Base-by-base conservation (phyloP, 2,797 vertebrate species). In the Otolemur crassicaudatus region DNA sequence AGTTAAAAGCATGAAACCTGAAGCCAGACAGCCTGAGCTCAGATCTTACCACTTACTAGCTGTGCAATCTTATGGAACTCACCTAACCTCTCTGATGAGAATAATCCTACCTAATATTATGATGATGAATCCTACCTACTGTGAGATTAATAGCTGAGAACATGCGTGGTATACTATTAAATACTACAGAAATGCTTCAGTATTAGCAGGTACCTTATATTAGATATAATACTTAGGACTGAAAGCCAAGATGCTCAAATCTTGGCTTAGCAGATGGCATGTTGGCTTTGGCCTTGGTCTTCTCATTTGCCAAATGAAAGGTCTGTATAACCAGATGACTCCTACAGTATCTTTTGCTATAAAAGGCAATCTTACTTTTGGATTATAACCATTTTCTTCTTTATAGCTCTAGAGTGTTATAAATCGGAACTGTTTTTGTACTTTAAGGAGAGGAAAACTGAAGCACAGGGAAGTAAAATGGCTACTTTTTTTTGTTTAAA, bases 381-480 rank as follows among this genome's bases (percentile, higher is more conserved):
- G 46, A 69, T 76, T 61, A 27, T 58, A 70, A 29, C 72, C 29
- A 25, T 46, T 90, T 70, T 60, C 34, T 31, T 82, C 23, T 27
- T 70, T 31, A 25, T 22, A 58, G 17, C 60, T 46, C 7, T 77
- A 19, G 9, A 34, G 10, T 89, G 61, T 82, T 60, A 13, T 5
- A 83, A 73, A 12, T 23, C 19, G n/a, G 87, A 85, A 86, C 29
- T 89, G n/a, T 34, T 81, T 75, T 95, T 95, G 53, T 91, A 43
- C 9, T 49, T 89, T 43, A 75, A 53, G 85, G 23, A 86, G 13
- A 67, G 56, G 49, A n/a, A 94, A 95, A 72, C 12, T 34, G 73
- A 96, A 65, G 77, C 37, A 56, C 1, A 25, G n/a, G 22, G n/a
- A 70, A 82, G 13, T 29, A 14, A 37, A 63, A 67, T 79, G n/a